phyloP scores from a whole-genome alignment of 2,888 invertebrate genomes.

The Deroplatys truncata region DNA sequence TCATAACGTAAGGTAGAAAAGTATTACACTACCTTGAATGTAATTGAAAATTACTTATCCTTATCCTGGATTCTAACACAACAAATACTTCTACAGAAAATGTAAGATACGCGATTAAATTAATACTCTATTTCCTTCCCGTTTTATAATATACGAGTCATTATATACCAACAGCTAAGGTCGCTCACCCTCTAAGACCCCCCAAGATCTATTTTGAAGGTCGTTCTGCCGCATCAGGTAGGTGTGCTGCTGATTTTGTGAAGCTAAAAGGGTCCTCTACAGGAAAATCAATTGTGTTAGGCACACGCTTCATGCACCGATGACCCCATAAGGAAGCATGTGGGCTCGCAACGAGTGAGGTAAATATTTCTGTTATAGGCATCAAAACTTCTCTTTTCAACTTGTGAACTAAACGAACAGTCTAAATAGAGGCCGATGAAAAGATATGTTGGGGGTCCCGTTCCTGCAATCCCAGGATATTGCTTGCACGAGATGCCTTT shows the following conservation, averaged over 20 bases:
- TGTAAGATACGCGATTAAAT: no score
- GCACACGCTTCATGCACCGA: neutral
- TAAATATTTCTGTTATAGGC: constrained; percentile 5
- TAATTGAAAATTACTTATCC: no score
- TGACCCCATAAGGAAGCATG: neutral
- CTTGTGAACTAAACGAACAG: neutral
- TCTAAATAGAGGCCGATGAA: neutral
- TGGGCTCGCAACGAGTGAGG: neutral
- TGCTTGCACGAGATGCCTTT: neutral
- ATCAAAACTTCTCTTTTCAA: neutral
- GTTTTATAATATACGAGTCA: no score
- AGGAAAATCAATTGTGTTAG: neutral
- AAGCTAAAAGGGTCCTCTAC: neutral
- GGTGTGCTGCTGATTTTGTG: neutral
- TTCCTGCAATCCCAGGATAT: neutral
- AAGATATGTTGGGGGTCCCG: neutral
- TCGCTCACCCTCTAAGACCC: no score
- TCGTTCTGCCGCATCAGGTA: neutral
- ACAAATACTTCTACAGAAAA: no score
- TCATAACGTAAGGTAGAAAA: no score
- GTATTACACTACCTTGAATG: no score
- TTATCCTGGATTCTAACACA: no score
- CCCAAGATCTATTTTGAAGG: no score
- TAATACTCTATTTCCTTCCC: no score
- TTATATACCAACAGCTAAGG: no score